Evolutionary conservation across 1,140 invertebrate genomes (phyloP), one percentile per base, ranked within the genome.

Genomic region (Drosophila nannoptera): DNA sequence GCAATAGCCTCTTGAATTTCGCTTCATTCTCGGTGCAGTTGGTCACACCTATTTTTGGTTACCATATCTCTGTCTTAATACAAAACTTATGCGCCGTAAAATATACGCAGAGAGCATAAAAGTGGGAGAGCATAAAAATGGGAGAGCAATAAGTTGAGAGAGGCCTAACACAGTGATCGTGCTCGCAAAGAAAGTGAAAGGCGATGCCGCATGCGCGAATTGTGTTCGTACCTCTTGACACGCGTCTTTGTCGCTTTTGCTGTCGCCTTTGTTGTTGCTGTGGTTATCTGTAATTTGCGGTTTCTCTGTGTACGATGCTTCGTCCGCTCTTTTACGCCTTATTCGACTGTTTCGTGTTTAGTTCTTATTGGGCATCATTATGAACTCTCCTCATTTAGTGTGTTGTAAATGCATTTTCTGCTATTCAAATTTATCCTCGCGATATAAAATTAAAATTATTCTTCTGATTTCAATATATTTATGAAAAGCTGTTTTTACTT

Each of bases 151-250:
- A n/a, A 12, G 40, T n/a, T 2, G 48, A 14, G 46, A 36, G 40
- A 48, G 2, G 22, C 22, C 11, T 11, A 12, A 33, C 12, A 40
- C 11, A 54, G 40, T 14, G 50, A 69, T 54, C 59, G 43, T 60
- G 36, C 32, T 22, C 22, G 55, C 52, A 69, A 63, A 55, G 66
- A 69, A 69, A 69, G 66, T 69, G 66, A 69, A 69, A 69, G 66
- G 66, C 58, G 43, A 29, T 32, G 48, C 56, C 53, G 43, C 59
- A 40, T 55, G 66, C 66, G 59, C 66, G 42, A 69, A 69, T 54
- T 62, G 42, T 48, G 49, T 43, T 42, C 32, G 33, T 59, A 45
- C 66, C 46, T 58, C 53, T 33, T 48, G 66, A 49, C 50, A 68
- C 66, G 50, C 66, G 50, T 43, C 35, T 68, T 68, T 67, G 22